Base-by-base conservation (phyloP, 2,888 invertebrate genomes). In the Dicycla oo region DNA sequence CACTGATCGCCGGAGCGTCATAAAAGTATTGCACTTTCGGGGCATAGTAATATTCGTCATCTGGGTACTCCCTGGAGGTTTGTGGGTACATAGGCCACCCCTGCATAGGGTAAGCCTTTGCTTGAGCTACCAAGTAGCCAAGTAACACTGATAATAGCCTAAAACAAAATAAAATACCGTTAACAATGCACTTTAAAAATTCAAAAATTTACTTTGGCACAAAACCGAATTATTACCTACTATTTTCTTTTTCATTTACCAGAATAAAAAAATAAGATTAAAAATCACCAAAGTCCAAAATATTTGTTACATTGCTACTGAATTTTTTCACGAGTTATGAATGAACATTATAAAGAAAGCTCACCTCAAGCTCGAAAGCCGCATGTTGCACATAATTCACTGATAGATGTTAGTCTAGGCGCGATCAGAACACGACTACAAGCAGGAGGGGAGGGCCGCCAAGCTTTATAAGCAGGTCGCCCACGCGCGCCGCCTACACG, bases 401-500 rank as follows among this genome's bases (percentile, higher is more conserved):
- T 81, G 73, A 88, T 87, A 77, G 89, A 86, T 91, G 92, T 91
- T 88, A 86, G 83, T 89, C 81, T 76, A 78, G 81, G 80, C 89
- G 85, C 90, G 91, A 88, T 88, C 88, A 81, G 90, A 89, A 86
- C 93, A 93, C 92, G 92, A 94, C 95, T 95, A 93, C 86, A 84
- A 92, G 91, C 88, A 87, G 92, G 91, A 89, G 90, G 83, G 92
- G 91, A 87, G 92, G 92, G 88, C 88, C 87, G 88, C 89, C 87
- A 85, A 86, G 89, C 93, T 94, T 93, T 95, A 94, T 94, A 95
- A 93, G 91, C 94, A 92, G 87, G 87, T 91, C 95, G 94, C 95
- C 94, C 94, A 94, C 95, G 95, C 94, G 83, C 92, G 89, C 93
- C 97, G 96, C 97, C 97, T 96, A 97, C 97, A 97, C 97, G 96